Conservation (phyloP, 1,140 invertebrate species). For the Halictus rubicundus region DNA sequence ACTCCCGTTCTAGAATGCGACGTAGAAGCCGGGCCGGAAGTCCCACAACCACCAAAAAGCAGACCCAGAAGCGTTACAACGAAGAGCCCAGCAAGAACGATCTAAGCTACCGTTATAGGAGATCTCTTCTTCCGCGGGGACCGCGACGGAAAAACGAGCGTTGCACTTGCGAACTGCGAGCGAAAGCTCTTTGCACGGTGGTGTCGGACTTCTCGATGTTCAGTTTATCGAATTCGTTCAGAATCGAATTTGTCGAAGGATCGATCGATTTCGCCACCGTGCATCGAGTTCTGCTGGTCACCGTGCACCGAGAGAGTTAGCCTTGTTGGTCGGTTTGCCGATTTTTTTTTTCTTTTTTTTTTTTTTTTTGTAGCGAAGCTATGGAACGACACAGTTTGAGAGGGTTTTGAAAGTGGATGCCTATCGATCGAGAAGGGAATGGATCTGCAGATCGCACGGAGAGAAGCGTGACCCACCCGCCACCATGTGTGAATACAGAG, state of each 20-base stretch:
- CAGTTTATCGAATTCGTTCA: too few species aligned
- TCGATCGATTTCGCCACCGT: not conserved
- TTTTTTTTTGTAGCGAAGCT: constrained; percentile 4
- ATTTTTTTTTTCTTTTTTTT: not conserved
- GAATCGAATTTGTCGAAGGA: too few species aligned
- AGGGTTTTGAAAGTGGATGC: not conserved
- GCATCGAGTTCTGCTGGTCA: constrained; percentile 3
- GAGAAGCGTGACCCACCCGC: constrained; percentile 78
- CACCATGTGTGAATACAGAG: constrained; percentile 73
- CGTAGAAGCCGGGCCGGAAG: constrained; percentile 8
- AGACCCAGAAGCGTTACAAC: constrained; percentile 52
- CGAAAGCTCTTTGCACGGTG: constrained; percentile 21
- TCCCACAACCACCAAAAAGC: constrained; percentile 48
- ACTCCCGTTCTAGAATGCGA: constrained; percentile 19
- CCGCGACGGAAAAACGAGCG: not conserved
- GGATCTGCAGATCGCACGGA: constrained; percentile 52
- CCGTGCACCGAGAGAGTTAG: not conserved
- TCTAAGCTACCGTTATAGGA: constrained; percentile 52
- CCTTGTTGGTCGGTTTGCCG: not conserved
- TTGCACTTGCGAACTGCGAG: not conserved
- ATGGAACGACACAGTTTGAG: not conserved
- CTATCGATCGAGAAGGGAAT: constrained; percentile 16
- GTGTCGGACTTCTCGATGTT: too few species aligned
- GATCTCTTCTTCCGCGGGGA: not conserved
- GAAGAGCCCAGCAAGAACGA: constrained; percentile 49